A percentile compares a stretch with the other conserved stretches of the same genome.
Evolutionary conservation across 2,797 vertebrate species (phyloP).

Genomic region (Gadopsis marmoratus): DNA sequence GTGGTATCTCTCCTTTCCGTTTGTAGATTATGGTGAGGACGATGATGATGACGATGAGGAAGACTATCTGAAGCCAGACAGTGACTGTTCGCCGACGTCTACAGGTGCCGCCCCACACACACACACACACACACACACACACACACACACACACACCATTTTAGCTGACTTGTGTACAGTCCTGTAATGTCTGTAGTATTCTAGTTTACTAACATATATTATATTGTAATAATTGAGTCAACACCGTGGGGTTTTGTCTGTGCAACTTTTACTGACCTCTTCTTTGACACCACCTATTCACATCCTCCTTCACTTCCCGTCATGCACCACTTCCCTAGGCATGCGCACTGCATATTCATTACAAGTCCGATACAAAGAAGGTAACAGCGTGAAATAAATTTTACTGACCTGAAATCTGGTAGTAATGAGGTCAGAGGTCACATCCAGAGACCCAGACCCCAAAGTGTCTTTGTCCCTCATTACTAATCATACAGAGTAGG

Average conservation of each 20-base stretch:
- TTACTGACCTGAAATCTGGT: not conserved
- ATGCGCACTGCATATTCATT: too few relatives aligned
- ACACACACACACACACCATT: not conserved
- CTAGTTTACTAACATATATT: too few relatives aligned
- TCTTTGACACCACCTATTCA: too few relatives aligned
- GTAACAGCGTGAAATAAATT: not conserved
- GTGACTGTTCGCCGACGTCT: slow-evolving; percentile 55
- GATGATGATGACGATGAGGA: slow-evolving; percentile 92
- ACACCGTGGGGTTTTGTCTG: too few relatives aligned
- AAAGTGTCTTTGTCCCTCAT: not conserved
- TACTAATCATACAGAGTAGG: not conserved
- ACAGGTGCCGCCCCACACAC: slow-evolving; percentile 55
- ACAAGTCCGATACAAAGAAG: not conserved
- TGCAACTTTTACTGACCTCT: too few relatives aligned
- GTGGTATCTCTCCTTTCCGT: not conserved
- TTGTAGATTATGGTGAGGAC: slow-evolving; percentile 82
- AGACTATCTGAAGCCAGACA: slow-evolving; percentile 90
- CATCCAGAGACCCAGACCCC: not conserved
- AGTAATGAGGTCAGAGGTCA: not conserved
- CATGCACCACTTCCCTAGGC: too few relatives aligned
- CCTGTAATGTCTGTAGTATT: too few relatives aligned
- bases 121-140: too few relatives aligned
- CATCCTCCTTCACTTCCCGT: too few relatives aligned
- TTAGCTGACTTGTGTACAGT: not conserved
- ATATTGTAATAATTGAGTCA: too few relatives aligned